phyloP scores from a whole-genome alignment of 2,888 invertebrate genomes.

The Polylopha cassiicola region DNA sequence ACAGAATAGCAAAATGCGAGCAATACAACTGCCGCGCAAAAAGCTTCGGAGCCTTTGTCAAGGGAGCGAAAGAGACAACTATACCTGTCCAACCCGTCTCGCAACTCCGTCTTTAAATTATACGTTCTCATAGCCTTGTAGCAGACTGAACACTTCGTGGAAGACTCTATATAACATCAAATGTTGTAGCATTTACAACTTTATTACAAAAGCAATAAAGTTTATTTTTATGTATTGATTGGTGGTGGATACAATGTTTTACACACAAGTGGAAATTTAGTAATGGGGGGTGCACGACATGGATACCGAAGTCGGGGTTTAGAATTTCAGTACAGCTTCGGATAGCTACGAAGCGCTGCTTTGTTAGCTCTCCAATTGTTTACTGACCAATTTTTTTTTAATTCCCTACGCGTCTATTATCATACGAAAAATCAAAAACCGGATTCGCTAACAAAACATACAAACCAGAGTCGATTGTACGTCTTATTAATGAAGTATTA shows the following conservation, averaged over 20 bases:
- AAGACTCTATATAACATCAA: conserved; percentile 34
- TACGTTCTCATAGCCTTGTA: conserved; percentile 77
- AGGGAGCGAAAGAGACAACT: conserved; percentile 49
- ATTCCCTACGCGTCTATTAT: conserved; percentile 43
- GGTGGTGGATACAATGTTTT: conserved; percentile 34
- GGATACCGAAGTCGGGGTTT: conserved; percentile 75
- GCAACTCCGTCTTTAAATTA: conserved; percentile 74
- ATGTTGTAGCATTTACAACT: conserved; percentile 30
- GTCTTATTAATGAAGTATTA: conserved; percentile 33
- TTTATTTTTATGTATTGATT: conserved; percentile 22
- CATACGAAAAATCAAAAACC: conserved; percentile 32
- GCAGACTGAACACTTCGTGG: conserved; percentile 32
- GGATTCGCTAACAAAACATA: conserved; percentile 25
- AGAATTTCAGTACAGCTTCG: conserved; percentile 77
- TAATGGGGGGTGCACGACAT: conserved; percentile 77
- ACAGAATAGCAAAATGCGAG: conserved; percentile 72
- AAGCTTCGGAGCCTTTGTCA: conserved; percentile 46
- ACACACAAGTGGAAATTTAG: conserved; percentile 58
- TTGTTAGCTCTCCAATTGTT: conserved; percentile 73
- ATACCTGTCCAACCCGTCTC: conserved; percentile 36
- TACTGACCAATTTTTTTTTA: conserved; percentile 66
- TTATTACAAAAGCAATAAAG: background rate
- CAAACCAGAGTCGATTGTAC: conserved; percentile 33
- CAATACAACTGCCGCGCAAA: conserved; percentile 56
- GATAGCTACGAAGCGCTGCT: conserved; percentile 73